These are phyloP conservation scores for Hecatera dysodea DNA, from an alignment of 2,888 invertebrate genomes.

Conservation along the genomic window DNA sequence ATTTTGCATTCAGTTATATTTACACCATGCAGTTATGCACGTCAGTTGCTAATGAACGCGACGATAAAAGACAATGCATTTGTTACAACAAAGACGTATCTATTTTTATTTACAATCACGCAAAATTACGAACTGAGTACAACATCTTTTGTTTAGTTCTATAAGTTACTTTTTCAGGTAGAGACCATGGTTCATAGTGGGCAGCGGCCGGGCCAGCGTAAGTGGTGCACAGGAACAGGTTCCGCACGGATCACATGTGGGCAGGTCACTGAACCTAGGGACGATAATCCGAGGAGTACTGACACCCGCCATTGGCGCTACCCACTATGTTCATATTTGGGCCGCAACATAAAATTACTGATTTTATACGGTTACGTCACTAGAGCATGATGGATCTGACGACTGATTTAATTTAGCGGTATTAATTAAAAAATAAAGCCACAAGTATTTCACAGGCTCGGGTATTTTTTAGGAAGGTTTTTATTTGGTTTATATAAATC, in stretches of 20 bases:
- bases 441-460: no score
- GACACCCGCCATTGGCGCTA: slow-evolving; percentile 71
- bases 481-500: neutral
- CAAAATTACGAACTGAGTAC: slow-evolving; percentile 8
- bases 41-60: slow-evolving; percentile 66
- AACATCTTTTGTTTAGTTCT: slow-evolving; percentile 35
- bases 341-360: slow-evolving; percentile 63
- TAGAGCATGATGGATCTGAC: slow-evolving; percentile 26
- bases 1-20: slow-evolving; percentile 76
- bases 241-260: slow-evolving; percentile 86
- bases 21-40: slow-evolving; percentile 60
- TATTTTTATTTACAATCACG: slow-evolving; percentile 13
- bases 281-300: slow-evolving; percentile 79
- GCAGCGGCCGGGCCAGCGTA: slow-evolving; percentile 75
- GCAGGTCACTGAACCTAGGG: slow-evolving; percentile 84
- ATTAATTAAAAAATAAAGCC: neutral
- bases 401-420: slow-evolving; percentile 8
- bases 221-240: slow-evolving; percentile 88
- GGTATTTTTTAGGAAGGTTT: neutral
- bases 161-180: slow-evolving; percentile 68
- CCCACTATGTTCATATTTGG: slow-evolving; percentile 55
- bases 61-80: slow-evolving; percentile 47
- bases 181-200: slow-evolving; percentile 66
- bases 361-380: slow-evolving; percentile 21
- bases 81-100: slow-evolving; percentile 10